A percentile compares a stretch with the other conserved stretches of the same genome.
phyloP scores from a whole-genome alignment of 2,888 invertebrate genomes.

The Heliothis peltigera region DNA sequence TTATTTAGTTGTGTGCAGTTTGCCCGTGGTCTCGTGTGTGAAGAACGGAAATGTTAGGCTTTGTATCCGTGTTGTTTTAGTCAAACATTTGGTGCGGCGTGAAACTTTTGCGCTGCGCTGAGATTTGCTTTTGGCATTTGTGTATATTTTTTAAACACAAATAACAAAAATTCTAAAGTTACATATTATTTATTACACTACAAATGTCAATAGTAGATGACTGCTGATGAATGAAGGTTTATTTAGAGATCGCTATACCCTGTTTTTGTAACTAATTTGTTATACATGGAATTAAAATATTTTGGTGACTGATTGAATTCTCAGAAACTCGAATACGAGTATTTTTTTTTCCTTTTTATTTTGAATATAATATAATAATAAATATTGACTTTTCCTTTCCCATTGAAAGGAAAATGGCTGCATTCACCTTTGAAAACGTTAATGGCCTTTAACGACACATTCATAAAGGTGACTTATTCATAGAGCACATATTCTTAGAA shows the following conservation, averaged over 20 bases:
- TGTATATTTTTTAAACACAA: constrained; percentile 8
- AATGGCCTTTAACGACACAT: constrained; percentile 41
- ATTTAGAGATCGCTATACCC: background rate
- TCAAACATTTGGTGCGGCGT: constrained; percentile 7
- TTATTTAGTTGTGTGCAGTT: constrained; percentile 54
- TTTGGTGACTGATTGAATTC: background rate
- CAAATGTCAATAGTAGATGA: background rate
- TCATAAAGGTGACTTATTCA: constrained; percentile 43
- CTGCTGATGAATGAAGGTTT: no score
- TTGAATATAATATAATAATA: no score
- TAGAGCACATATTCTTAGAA: constrained; percentile 41
- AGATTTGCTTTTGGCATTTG: background rate
- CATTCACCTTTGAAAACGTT: constrained; percentile 33
- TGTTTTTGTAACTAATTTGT: background rate
- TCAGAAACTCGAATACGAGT: no score
- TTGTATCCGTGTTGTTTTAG: constrained; percentile 22
- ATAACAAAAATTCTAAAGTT: no score
- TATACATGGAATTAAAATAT: background rate
- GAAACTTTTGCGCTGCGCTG: background rate
- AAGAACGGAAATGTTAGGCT: constrained; percentile 20
- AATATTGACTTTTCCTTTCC: background rate
- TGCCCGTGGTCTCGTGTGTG: constrained; percentile 29
- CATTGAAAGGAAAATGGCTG: constrained; percentile 34
- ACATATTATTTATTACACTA: background rate
- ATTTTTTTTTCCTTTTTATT: no score